Conservation (phyloP, 2,113 vertebrate genomes). For the Mobula hypostoma region DNA sequence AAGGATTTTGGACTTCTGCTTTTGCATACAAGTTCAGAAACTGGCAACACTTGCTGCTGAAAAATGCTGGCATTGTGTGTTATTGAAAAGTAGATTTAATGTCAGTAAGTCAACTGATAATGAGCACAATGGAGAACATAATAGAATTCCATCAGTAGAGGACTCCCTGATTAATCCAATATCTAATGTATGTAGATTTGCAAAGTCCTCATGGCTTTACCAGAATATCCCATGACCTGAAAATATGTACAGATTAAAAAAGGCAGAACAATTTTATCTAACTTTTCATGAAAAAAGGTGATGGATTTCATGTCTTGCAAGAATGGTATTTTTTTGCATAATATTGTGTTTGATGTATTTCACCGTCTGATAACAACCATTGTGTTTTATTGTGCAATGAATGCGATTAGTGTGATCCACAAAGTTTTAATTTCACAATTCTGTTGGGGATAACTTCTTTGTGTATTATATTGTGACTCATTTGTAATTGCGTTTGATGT, state of each 20-base stretch:
- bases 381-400: too few species aligned
- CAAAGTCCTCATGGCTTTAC: background rate
- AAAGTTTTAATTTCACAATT: too few species aligned
- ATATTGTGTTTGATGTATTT: background rate
- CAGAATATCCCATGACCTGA: background rate
- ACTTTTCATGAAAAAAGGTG: background rate
- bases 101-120: background rate
- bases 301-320: too few species aligned
- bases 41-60: too few species aligned
- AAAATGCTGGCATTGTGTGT: too few species aligned
- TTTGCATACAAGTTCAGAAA: too few species aligned
- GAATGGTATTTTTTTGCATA: too few species aligned
- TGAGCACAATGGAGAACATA: too few species aligned
- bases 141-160: background rate
- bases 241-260: background rate
- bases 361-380: background rate
- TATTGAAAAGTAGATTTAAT: background rate
- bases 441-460: too few species aligned
- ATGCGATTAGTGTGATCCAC: too few species aligned
- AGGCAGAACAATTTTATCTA: background rate
- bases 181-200: background rate
- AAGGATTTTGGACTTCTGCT: too few species aligned
- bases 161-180: background rate
- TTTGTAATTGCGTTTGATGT: background rate
- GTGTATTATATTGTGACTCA: too few species aligned